These are phyloP conservation scores for Eurois occulta DNA, from an alignment of 2,888 invertebrate species.

Conservation along the genomic window DNA sequence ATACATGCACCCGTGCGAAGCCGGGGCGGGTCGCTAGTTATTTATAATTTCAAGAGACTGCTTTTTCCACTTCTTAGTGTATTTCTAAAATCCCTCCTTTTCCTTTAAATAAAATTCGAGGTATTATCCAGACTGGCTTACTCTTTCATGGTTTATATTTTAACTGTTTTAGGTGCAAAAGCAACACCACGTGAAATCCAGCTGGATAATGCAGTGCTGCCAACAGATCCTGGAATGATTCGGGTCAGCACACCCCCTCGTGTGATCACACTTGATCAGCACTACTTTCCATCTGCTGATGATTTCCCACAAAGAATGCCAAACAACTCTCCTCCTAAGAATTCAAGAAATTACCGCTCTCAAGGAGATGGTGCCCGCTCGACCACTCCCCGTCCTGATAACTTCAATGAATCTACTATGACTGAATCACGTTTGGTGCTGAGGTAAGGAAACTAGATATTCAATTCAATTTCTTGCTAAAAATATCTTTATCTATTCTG, in stretches of 20 bases:
- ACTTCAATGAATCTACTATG: slow-evolving; percentile 87
- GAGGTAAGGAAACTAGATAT: slow-evolving; percentile 74
- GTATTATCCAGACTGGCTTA: background rate
- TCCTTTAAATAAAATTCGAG: background rate
- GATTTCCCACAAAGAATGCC: slow-evolving; percentile 83
- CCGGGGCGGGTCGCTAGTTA: too few relatives aligned
- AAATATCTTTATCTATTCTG: background rate
- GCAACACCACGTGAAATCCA: slow-evolving; percentile 97
- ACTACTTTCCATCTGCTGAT: slow-evolving; percentile 94
- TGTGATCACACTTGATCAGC: slow-evolving; percentile 95
- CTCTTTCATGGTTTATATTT: background rate
- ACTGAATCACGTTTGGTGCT: slow-evolving; percentile 87
- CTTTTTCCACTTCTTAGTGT: background rate
- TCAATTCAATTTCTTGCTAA: background rate
- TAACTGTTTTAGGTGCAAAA: slow-evolving; percentile 91
- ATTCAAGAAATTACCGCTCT: slow-evolving; percentile 78
- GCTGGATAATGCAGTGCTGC: slow-evolving; percentile 95
- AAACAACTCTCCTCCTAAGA: slow-evolving; percentile 83
- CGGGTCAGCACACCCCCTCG: slow-evolving; percentile 97
- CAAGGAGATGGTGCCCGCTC: slow-evolving; percentile 86
- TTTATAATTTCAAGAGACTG: background rate
- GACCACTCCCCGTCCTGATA: slow-evolving; percentile 81
- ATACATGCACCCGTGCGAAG: too few relatives aligned
- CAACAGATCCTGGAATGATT: slow-evolving; percentile 93
- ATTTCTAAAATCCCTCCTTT: background rate